Evolutionary conservation across 2,797 vertebrate species (phyloP), one percentile per base, ranked within the genome.

Genomic region (Tamandua tetradactyla): DNA sequence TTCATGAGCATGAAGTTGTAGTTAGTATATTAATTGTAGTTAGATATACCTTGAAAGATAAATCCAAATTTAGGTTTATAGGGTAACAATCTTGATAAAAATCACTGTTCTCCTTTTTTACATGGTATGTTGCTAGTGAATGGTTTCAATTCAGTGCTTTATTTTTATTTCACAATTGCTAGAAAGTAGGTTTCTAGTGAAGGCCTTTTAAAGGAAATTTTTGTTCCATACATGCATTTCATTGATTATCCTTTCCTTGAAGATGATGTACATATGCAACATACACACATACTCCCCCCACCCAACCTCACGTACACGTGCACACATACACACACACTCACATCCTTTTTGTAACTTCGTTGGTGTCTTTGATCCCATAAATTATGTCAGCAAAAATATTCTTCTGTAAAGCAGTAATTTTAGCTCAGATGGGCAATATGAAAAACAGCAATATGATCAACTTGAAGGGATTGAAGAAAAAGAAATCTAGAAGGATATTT

Each of bases 201-300:
- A 97, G 98, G 97, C 98, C 97, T 97, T 98, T 82, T 86, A 82
- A 1, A 47, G 20, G 91, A 92, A 68, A 93, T 35, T 96, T 96
- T 96, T 97, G 93, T 93, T 91, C 95, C 40, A 93, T 86, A 92
- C n/a, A 2, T 90, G 61, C 37, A 96, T 96, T 93, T 90, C 95
- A 86, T 88, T 93, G 95, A 86, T 88, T 93, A 95, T 89, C 42
- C 85, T 91, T 2, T 9, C 5, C 89, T 90, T 96, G 84, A 93
- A 95, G 74, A 71, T 76, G 90, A 47, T 90, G 87, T 76, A 85
- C 94, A 93, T 59, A 66, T 96, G 88, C 72, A 93, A 6, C 69
- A 62, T 61, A 64, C 32, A 40, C 47, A 32, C 42, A 55, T n/a
- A 52, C 27, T 17, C 30, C 64, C n/a, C 25, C n/a, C 76, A 76